phyloP scores from a whole-genome alignment of 2,888 invertebrate species.

The Sepioteuthis lessoniana region DNA sequence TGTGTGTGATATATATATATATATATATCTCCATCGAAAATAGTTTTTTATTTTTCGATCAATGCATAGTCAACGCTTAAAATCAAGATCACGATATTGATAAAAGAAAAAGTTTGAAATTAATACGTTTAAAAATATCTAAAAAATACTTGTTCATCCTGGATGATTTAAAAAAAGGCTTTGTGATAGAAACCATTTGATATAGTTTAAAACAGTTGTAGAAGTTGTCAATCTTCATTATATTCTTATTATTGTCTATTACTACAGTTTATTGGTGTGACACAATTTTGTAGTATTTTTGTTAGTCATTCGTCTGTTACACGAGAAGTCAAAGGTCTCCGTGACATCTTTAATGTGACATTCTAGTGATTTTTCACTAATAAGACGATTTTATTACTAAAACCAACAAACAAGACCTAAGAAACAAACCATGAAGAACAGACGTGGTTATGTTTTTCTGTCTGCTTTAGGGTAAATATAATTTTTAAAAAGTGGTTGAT shows the following conservation, averaged over 20 bases:
- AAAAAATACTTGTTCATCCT: not conserved
- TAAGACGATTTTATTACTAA: too few relatives aligned
- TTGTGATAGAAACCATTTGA: not conserved
- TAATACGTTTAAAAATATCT: too few relatives aligned
- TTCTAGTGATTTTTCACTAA: not conserved
- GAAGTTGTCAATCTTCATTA: not conserved
- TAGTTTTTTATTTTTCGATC: not conserved
- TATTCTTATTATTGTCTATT: not conserved
- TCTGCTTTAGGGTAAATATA: not conserved
- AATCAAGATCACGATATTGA: not conserved
- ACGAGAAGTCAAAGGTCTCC: not conserved
- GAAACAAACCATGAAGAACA: not conserved
- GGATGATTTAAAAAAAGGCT: not conserved
- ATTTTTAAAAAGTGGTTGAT: not conserved
- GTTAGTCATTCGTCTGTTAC: not conserved
- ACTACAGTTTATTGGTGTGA: not conserved
- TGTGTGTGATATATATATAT: too few relatives aligned
- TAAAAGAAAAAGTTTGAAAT: not conserved
- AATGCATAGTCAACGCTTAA: not conserved
- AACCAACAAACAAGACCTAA: not conserved
- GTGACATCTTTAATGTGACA: not conserved
- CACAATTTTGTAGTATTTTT: slow-evolving; percentile 8
- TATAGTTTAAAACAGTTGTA: not conserved
- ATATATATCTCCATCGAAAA: too few relatives aligned
- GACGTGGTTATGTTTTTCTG: not conserved